These are phyloP conservation scores for Spodoptera picta DNA, from an alignment of 2,888 invertebrate species.

Conservation along the genomic window DNA sequence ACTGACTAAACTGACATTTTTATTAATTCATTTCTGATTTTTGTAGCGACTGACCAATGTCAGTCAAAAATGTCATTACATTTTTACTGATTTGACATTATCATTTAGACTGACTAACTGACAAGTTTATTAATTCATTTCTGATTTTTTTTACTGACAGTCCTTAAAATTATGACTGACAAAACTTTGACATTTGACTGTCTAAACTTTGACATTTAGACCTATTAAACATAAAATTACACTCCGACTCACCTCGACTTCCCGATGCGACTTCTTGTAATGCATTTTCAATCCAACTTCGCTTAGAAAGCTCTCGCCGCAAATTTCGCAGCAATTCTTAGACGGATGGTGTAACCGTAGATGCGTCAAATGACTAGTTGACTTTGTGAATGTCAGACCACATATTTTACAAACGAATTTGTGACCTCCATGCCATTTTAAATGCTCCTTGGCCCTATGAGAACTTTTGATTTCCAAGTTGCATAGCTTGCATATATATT, in stretches of 20 bases:
- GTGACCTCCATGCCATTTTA: constrained; percentile 74
- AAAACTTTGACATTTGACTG: no score
- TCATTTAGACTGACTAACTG: no score
- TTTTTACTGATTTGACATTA: no score
- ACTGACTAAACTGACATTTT: no score
- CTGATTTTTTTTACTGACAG: no score
- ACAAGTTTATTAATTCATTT: no score
- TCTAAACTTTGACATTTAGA: no score
- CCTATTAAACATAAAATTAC: neutral
- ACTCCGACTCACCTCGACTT: constrained; percentile 50
- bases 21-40: no score
- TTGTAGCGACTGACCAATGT: no score
- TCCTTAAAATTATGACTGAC: no score
- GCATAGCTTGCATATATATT: constrained; percentile 73
- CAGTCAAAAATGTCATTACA: no score
- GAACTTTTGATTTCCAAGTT: constrained; percentile 64
- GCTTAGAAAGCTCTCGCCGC: constrained; percentile 75
- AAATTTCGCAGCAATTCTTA: constrained; percentile 67
- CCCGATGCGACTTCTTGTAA: constrained; percentile 69
- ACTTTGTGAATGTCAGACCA: constrained; percentile 68
- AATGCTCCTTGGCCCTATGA: constrained; percentile 74
- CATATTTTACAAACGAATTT: constrained; percentile 72
- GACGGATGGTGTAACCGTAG: constrained; percentile 74
- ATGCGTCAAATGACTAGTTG: constrained; percentile 76
- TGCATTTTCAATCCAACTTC: constrained; percentile 74